A percentile compares a stretch with the other conserved stretches of the same genome.
Evolutionary conservation across 2,888 invertebrate species (phyloP).

Genomic region (Lithophane ornitopus): DNA sequence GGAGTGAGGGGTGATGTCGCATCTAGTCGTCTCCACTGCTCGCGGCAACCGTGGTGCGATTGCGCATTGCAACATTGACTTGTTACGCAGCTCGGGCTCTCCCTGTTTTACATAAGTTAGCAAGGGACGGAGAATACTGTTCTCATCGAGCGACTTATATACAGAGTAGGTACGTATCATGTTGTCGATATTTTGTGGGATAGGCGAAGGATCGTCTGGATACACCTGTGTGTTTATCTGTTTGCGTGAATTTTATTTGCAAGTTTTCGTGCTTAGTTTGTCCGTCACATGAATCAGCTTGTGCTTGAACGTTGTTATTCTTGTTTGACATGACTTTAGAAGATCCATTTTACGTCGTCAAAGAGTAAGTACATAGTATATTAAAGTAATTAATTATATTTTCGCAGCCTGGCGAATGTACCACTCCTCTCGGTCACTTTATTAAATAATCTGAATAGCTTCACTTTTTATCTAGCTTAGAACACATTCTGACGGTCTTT

Average conservation of each 20-base stretch:
- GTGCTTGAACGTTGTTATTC: slow-evolving; percentile 74
- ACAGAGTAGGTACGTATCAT: slow-evolving; percentile 80
- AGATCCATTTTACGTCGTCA: slow-evolving; percentile 99
- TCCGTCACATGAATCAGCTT: slow-evolving; percentile 81
- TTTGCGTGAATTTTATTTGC: slow-evolving; percentile 66
- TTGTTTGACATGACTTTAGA: slow-evolving; percentile 98
- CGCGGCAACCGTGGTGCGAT: slow-evolving; percentile 72
- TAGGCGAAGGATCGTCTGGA: slow-evolving; percentile 80
- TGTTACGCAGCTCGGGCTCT: slow-evolving; percentile 72
- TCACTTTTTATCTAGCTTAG: too few relatives aligned
- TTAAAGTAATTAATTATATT: slow-evolving; percentile 48
- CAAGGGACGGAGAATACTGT: slow-evolving; percentile 84
- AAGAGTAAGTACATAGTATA: slow-evolving; percentile 95
- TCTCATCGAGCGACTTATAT: slow-evolving; percentile 80
- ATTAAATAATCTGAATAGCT: background rate
- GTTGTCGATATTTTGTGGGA: slow-evolving; percentile 88
- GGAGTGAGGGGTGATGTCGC: slow-evolving; percentile 69
- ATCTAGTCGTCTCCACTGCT: slow-evolving; percentile 61
- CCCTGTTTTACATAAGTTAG: slow-evolving; percentile 76
- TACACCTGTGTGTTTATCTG: slow-evolving; percentile 72
- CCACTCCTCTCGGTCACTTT: slow-evolving; percentile 1
- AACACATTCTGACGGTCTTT: background rate
- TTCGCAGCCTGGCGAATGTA: slow-evolving; percentile 33
- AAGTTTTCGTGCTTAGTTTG: slow-evolving; percentile 60
- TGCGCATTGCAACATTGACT: slow-evolving; percentile 79